A percentile compares a stretch with the other conserved stretches of the same genome.
These are phyloP conservation scores for Macrochelys suwanniensis DNA, from an alignment of 2,797 vertebrate genomes.

Conservation along the genomic window DNA sequence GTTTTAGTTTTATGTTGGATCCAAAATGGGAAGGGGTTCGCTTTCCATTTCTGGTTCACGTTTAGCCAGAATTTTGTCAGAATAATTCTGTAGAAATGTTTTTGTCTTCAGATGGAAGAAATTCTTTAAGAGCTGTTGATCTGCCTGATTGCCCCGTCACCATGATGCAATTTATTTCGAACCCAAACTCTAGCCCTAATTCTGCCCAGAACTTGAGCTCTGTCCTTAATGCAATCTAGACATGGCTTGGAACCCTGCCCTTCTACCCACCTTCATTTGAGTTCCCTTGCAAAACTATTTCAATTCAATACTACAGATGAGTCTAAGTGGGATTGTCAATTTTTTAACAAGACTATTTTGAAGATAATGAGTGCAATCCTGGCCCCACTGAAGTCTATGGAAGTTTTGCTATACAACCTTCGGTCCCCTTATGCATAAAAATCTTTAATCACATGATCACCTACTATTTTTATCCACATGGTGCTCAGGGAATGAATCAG, in stretches of 20 bases:
- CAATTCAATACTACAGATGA: not conserved
- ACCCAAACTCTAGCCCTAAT: not conserved
- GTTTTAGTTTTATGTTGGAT: not conserved
- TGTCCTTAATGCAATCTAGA: not conserved
- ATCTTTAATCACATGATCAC: not conserved
- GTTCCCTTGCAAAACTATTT: not conserved
- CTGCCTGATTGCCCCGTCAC: not conserved
- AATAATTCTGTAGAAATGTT: not conserved
- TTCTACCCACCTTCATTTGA: not conserved
- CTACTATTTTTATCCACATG: not conserved
- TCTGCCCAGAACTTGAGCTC: not conserved
- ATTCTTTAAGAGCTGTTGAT: not conserved
- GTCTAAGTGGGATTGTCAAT: fast-evolving
- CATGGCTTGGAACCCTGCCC: fast-evolving
- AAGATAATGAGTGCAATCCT: not conserved
- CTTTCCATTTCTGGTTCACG: not conserved
- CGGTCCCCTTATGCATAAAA: not conserved
- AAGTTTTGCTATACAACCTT: not conserved
- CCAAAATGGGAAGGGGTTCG: fast-evolving
- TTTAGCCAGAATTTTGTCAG: not conserved
- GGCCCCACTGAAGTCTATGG: not conserved
- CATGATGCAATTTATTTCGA: not conserved
- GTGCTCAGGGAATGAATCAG: not conserved
- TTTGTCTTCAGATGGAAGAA: not conserved
- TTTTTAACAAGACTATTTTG: not conserved